These are phyloP conservation scores for Lasius fuliginosus DNA, from an alignment of 2,888 invertebrate genomes.

Conservation along the genomic window DNA sequence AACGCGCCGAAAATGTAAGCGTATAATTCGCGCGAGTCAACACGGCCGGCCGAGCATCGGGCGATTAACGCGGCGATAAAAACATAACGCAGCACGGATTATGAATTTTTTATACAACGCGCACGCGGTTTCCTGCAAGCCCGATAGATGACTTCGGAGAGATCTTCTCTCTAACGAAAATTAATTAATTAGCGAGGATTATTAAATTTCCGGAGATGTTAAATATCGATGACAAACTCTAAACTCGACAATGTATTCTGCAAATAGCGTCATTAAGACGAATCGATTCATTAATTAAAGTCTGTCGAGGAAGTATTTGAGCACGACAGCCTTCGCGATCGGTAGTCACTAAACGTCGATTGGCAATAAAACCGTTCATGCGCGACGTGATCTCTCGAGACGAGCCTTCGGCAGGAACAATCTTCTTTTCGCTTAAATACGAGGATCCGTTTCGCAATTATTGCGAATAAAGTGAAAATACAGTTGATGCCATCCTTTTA, in stretches of 20 bases:
- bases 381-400: constrained; percentile 19
- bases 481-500: not conserved
- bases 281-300: constrained; percentile 32
- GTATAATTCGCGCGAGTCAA: constrained; percentile 27
- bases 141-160: not conserved
- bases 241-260: not conserved
- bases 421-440: constrained; percentile 9
- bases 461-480: not conserved
- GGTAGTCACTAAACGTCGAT: constrained; percentile 23
- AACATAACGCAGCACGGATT: not conserved
- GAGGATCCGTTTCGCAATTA: not conserved
- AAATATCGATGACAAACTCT: not conserved
- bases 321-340: not conserved
- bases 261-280: not conserved
- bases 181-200: constrained; percentile 8
- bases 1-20: constrained; percentile 44
- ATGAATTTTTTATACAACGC: constrained; percentile 5
- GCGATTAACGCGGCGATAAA: constrained; percentile 18
- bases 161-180: not conserved
- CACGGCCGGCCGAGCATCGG: not conserved
- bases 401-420: not conserved
- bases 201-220: not conserved
- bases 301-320: constrained; percentile 6
- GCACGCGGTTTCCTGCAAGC: not conserved
- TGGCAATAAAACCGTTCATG: constrained; percentile 6